Evolutionary conservation across 2,888 invertebrate species (phyloP), one percentile per base, ranked within the genome.

Genomic region (Nineta flava): DNA sequence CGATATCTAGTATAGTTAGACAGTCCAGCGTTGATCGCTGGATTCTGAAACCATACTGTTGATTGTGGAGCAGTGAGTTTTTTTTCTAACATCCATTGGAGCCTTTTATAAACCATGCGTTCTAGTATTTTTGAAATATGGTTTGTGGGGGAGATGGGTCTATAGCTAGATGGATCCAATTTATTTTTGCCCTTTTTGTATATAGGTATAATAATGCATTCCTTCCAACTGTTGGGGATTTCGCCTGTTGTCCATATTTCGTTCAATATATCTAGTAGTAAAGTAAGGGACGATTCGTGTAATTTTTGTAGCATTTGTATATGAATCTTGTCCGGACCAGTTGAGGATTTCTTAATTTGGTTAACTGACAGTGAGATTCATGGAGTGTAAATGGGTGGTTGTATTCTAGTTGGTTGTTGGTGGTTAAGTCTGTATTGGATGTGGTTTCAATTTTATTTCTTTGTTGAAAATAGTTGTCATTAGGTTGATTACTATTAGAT

Each of bases 31-130:
- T 54, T 6, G 52, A 56, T 9, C 48, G 52, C 12, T 50, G 19
- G 32, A 45, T 35, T 46, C 55, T 48, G 32, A 54, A 56, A 0
- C 55, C 55, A 31, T 48, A 48, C 47, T 57, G 56, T 1, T 49
- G 17, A 10, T 49, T 16, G 13, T 49, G 35, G 3, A 57, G 15
- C n/a, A 52, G 47, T n/a, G 9, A 53, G 48, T 9, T 50, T 49
- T n/a, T 19, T 46, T 49, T 58, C 55, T 19, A 58, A 43, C 10
- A 40, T 19, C 43, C 52, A 50, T 5, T 49, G 7, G 2, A 47
- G 42, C 10, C 52, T 10, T 9, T 49, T 50, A 31, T 47, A 42
- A 15, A 51, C 21, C 44, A 50, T 50, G 9, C 41, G 46, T 31
- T 52, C 50, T 19, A 52, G 15, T 5, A 52, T 9, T 21, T 50